Evolutionary conservation across 2,888 invertebrate genomes (phyloP).

Genomic region (Drosophila merina): DNA sequence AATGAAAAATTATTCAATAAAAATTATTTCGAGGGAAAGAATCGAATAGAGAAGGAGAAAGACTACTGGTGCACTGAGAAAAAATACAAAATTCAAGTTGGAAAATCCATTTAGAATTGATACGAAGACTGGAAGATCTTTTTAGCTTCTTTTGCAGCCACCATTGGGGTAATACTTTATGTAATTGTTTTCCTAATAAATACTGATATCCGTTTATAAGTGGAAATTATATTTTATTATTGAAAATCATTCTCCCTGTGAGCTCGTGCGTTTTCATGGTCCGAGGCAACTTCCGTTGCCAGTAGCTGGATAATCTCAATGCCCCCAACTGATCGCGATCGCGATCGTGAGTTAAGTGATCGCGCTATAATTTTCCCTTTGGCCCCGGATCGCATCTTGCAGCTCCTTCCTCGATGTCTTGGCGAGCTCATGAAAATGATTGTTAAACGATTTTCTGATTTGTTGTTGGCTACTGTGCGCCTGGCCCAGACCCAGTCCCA

Average conservation of each 20-base stretch:
- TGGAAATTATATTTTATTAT: background rate
- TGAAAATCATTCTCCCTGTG: slow-evolving; percentile 9
- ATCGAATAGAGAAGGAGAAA: slow-evolving; percentile 9
- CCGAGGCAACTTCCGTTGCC: slow-evolving; percentile 72
- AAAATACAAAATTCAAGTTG: background rate
- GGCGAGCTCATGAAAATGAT: slow-evolving; percentile 73
- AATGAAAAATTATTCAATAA: slow-evolving; percentile 84
- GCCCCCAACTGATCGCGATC: slow-evolving; percentile 82
- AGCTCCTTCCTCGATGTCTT: slow-evolving; percentile 7
- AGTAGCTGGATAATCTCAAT: slow-evolving; percentile 80
- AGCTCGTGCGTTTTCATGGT: slow-evolving; percentile 65
- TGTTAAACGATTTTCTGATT: slow-evolving; percentile 81
- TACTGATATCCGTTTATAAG: no score
- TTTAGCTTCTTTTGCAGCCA: no score
- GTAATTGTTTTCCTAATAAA: no score
- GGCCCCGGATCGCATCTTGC: slow-evolving; percentile 32
- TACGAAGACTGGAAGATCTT: no score
- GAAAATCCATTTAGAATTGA: no score
- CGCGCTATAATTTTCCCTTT: slow-evolving; percentile 83
- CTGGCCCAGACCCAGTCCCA: slow-evolving; percentile 47
- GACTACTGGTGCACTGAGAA: slow-evolving; percentile 19
- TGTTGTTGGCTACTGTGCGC: slow-evolving; percentile 76
- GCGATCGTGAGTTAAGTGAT: slow-evolving; percentile 84
- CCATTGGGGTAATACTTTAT: no score
- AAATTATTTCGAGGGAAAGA: slow-evolving; percentile 76